phyloP scores from a whole-genome alignment of 92 coral and sea anemone genomes.

The Palythoa grandiflora region DNA sequence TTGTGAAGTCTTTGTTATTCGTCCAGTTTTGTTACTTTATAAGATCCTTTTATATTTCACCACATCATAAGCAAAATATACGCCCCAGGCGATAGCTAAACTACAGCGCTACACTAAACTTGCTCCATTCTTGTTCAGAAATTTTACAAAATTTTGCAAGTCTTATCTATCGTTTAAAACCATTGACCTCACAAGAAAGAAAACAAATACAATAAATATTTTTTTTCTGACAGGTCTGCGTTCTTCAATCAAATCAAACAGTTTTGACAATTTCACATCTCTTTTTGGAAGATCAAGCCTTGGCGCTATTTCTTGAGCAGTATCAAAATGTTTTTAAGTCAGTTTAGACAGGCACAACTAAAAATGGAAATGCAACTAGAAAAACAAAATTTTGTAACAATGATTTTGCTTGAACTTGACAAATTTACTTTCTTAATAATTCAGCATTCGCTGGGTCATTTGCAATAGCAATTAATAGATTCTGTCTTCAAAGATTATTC shows the following conservation, averaged over 20 bases:
- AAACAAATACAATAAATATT: not conserved
- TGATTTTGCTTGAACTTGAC: not conserved
- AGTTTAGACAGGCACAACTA: not conserved
- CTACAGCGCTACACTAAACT: not conserved
- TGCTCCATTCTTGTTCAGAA: not conserved
- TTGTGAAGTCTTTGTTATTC: slow-evolving; percentile 28
- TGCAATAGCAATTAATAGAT: not conserved
- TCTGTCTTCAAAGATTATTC: slow-evolving; percentile 18
- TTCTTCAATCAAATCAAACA: not conserved
- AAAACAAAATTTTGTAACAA: not conserved
- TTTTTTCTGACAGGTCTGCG: not conserved
- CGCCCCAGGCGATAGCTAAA: slow-evolving; percentile 16
- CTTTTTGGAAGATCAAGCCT: not conserved
- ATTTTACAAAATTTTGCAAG: not conserved
- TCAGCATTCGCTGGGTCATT: not conserved
- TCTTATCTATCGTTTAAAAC: not conserved
- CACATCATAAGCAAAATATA: slow-evolving; percentile 39
- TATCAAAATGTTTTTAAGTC: not conserved
- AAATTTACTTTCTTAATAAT: not conserved
- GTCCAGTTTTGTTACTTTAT: slow-evolving; percentile 32
- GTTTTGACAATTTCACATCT: not conserved
- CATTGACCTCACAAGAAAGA: not conserved
- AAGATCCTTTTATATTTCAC: slow-evolving; percentile 38
- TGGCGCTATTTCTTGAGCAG: not conserved
- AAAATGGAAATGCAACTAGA: not conserved